Evolutionary conservation across 2,797 vertebrate species (phyloP), one percentile per base, ranked within the genome.

Genomic region (Adelosebastes latens): DNA sequence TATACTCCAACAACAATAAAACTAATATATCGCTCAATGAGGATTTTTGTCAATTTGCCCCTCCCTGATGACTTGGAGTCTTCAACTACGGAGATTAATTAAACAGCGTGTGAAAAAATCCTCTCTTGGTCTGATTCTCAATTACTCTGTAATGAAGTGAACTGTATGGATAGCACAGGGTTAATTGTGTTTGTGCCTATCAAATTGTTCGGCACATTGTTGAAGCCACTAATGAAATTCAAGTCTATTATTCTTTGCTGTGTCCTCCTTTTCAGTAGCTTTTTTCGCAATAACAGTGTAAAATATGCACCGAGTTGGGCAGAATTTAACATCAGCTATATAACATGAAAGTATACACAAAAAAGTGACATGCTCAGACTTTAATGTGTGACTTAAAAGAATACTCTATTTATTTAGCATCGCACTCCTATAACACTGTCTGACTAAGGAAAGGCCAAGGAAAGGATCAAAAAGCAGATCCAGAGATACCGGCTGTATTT

Each of bases 161-260:
- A 55, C 65, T 75, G 66, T 83, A 70, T 65, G 58, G 71, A 83
- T 81, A 86, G 20, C 75, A 81, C 68, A 88, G 74, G 80, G 84
- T 89, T 84, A 87, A 88, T 87, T 89, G 78, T 86, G 59, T 85
- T 89, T 88, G 59, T 86, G 79, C 67, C 79, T 32, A 79, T 86
- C 72, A 83, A 81, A 87, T 71, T 79, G 56, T 77, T 81, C 66
- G 66, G 52, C 8, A 16, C 24, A 81, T 83, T 88, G 76, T 84
- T 72, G 20, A 82, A 80, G 62, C 31, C 11, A 39, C 66, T 83
- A 82, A 90, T 87, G 49, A 72, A 91, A 84, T 87, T 83, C 66
- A 66, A 72, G 58, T 63, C 53, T 49, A 77, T 83, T 88, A 73
- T 88, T 72, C 42, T 77, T 76, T 69, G 27, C n/a, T 71, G 39